A percentile compares a stretch with the other conserved stretches of the same genome.
Evolutionary conservation across 2,113 vertebrate species (phyloP).

Genomic region (Eulacestoma nigropectus): DNA sequence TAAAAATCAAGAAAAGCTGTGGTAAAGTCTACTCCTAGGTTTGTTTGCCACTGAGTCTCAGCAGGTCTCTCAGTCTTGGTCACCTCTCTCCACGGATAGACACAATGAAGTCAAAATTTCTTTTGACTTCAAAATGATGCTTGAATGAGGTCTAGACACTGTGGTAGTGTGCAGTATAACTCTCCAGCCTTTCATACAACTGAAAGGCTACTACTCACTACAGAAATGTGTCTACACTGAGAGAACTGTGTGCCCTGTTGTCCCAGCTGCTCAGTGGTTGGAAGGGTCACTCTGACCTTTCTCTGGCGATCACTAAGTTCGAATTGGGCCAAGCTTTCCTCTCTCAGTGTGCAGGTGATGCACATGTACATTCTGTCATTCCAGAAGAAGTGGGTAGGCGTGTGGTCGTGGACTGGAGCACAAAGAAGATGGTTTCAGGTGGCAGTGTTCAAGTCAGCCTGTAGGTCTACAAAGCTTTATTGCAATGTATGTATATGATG

Average conservation of each 20-base stretch:
- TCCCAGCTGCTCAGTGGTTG: background rate
- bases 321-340: background rate
- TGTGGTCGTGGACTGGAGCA: background rate
- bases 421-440: background rate
- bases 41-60: background rate
- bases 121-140: background rate
- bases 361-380: background rate
- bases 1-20: background rate
- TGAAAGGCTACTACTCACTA: background rate
- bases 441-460: background rate
- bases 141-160: background rate
- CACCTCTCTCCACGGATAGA: background rate
- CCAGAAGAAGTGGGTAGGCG: rapidly evolving
- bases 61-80: background rate
- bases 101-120: background rate
- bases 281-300: background rate
- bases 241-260: background rate
- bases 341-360: background rate
- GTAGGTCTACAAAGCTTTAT: background rate
- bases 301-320: rapidly evolving
- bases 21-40: background rate
- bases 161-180: background rate
- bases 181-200: background rate
- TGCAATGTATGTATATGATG: rapidly evolving
- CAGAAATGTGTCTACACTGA: background rate